phyloP scores from a whole-genome alignment of 2,797 vertebrate species.

The Coendou prehensilis region DNA sequence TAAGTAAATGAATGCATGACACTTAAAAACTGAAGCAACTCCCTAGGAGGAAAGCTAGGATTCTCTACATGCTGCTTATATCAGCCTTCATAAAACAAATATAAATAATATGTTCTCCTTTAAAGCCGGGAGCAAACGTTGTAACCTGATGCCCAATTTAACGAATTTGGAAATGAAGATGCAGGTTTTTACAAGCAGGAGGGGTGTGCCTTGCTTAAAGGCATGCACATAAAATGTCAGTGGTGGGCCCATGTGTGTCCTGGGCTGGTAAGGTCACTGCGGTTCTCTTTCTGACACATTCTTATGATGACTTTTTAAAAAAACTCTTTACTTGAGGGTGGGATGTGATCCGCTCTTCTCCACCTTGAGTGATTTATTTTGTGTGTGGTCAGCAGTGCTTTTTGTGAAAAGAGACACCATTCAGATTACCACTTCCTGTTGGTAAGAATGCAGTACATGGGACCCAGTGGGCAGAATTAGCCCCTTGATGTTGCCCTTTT shows the following conservation, averaged over 20 bases:
- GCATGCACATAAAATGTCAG: constrained; percentile 65
- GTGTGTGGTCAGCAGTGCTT: background rate
- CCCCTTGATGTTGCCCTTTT: background rate
- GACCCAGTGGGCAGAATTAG: background rate
- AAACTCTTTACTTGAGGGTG: background rate
- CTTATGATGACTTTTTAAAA: background rate
- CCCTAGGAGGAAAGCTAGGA: background rate
- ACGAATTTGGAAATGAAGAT: constrained; percentile 66
- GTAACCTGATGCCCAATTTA: constrained; percentile 57
- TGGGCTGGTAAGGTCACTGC: background rate
- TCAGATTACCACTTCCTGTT: constrained; percentile 12
- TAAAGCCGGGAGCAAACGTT: constrained; percentile 49
- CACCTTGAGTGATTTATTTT: background rate
- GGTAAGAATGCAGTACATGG: background rate
- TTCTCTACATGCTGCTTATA: background rate
- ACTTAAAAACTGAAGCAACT: background rate
- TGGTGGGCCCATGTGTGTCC: background rate
- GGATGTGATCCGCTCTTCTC: background rate
- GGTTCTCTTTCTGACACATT: background rate
- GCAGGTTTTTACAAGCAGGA: constrained; percentile 69
- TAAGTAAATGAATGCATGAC: background rate
- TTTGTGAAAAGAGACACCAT: constrained; percentile 12
- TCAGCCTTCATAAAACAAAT: constrained; percentile 46
- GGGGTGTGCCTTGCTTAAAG: constrained; percentile 67
- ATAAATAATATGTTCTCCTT: constrained; percentile 62